phyloP scores from a whole-genome alignment of 2,113 vertebrate genomes.

The Pogonocichla stellata region DNA sequence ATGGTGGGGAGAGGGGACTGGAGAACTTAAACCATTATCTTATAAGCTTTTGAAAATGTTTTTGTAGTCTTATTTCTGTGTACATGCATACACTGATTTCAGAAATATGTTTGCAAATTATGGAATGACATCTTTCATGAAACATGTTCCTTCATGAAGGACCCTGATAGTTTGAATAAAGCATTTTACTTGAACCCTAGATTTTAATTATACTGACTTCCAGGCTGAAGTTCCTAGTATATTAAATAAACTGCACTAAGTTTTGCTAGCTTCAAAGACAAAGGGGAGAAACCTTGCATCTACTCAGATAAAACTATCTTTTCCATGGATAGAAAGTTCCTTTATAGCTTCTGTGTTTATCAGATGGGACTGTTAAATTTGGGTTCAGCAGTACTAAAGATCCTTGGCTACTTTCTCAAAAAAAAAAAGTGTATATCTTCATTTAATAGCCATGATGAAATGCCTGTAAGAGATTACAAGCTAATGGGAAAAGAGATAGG shows the following conservation, averaged over 20 bases:
- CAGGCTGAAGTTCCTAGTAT: neutral
- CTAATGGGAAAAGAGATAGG: slow-evolving; percentile 45
- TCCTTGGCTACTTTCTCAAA: slow-evolving; percentile 17
- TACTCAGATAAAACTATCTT: neutral
- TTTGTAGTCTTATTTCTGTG: neutral
- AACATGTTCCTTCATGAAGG: neutral
- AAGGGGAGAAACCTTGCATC: neutral
- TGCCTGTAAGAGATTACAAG: slow-evolving; percentile 14
- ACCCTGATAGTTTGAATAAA: neutral
- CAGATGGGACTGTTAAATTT: neutral
- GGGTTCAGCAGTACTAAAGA: neutral
- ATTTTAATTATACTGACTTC: neutral
- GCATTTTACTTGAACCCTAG: neutral
- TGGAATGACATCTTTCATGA: neutral
- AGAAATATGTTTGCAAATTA: neutral
- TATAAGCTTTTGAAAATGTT: neutral
- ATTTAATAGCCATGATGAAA: neutral
- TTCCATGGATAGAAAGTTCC: neutral
- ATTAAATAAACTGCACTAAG: neutral
- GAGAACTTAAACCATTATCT: neutral
- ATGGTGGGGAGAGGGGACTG: fast-evolving
- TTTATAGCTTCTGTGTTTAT: neutral
- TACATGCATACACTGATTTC: neutral
- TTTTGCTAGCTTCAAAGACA: neutral
- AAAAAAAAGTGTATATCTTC: neutral